phyloP scores from a whole-genome alignment of 2,797 vertebrate genomes.

The Premnoplex brunnescens region DNA sequence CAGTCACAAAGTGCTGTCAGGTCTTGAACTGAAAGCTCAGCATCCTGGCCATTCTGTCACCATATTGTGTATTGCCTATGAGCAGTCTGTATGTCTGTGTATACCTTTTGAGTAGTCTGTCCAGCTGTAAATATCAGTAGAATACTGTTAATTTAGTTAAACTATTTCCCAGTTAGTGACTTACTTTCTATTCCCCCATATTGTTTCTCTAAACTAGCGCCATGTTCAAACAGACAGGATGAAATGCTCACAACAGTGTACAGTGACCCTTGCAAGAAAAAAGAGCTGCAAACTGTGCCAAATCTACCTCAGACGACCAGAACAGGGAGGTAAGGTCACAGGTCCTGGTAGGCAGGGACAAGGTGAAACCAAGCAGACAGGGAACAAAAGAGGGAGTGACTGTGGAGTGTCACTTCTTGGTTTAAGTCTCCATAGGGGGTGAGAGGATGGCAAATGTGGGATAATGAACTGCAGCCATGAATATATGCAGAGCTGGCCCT shows the following conservation, averaged over 20 bases:
- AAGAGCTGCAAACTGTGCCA: background rate
- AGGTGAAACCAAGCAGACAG: background rate
- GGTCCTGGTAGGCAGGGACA: background rate
- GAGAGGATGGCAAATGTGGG: background rate
- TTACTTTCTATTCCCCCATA: background rate
- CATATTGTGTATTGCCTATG: background rate
- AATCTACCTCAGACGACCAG: background rate
- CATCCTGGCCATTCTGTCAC: background rate
- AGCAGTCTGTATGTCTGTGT: background rate
- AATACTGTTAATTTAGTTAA: background rate
- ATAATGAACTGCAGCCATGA: background rate
- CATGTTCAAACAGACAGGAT: background rate
- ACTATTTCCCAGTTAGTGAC: background rate
- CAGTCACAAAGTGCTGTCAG: background rate
- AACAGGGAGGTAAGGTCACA: background rate
- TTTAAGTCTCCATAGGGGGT: background rate
- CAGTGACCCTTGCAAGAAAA: background rate
- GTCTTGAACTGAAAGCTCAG: conserved; percentile 17
- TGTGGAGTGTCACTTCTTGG: background rate
- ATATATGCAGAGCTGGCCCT: background rate
- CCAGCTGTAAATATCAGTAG: background rate
- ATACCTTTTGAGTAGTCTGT: background rate
- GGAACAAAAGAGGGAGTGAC: background rate
- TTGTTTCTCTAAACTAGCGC: background rate
- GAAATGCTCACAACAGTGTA: background rate